Evolutionary conservation across 2,113 vertebrate species (phyloP).

Genomic region (Scytalopus superciliaris): DNA sequence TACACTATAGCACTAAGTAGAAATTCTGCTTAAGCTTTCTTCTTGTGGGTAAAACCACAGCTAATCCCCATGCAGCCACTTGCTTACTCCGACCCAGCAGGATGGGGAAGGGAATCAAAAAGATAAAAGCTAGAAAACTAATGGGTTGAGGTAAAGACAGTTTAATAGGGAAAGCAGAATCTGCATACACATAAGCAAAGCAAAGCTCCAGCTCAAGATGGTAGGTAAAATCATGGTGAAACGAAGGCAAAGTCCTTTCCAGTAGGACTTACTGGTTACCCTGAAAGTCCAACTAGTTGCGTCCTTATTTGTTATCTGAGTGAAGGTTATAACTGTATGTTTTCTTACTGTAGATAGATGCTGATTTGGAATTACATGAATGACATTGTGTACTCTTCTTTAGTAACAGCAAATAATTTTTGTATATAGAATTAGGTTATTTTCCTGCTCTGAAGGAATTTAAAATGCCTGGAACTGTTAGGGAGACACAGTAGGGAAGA

Average conservation of each 20-base stretch:
- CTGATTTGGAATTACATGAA: neutral
- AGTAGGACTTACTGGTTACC: neutral
- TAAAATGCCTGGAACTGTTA: neutral
- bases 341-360: neutral
- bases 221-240: neutral
- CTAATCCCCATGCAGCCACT: rapidly evolving
- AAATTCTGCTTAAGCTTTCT: neutral
- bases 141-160: neutral
- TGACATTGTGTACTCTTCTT: neutral
- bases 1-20: neutral
- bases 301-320: neutral
- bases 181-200: rapidly evolving
- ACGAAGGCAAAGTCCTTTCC: neutral
- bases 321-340: neutral
- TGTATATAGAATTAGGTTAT: neutral
- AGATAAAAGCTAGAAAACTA: neutral
- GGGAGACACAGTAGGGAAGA: neutral
- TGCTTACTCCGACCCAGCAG: neutral
- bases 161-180: neutral
- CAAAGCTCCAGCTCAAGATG: neutral
- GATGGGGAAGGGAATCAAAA: neutral
- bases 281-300: neutral
- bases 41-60: neutral
- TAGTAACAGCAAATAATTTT: neutral
- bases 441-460: neutral